A percentile compares a stretch with the other conserved stretches of the same genome.
These are phyloP conservation scores for Chelonia mydas DNA, from an alignment of 2,797 vertebrate species.

Conservation along the genomic window DNA sequence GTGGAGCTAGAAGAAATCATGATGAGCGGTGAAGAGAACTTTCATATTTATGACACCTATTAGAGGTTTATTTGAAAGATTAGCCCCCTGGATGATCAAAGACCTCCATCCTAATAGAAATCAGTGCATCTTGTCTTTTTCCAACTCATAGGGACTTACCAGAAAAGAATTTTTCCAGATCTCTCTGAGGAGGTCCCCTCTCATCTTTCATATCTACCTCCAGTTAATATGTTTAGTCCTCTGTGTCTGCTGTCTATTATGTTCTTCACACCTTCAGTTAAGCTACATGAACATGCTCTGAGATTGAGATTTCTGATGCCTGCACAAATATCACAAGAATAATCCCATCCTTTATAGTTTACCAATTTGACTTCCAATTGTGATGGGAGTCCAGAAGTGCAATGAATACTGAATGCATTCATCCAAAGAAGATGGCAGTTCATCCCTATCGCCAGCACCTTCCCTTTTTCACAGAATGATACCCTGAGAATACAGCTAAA, in stretches of 20 bases:
- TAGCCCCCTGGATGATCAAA: not conserved
- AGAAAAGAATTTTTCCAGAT: not conserved
- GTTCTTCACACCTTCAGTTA: not conserved
- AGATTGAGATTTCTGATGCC: not conserved
- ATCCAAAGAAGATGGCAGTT: slow-evolving; percentile 21
- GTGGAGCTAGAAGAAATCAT: not conserved
- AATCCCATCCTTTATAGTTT: not conserved
- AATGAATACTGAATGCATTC: slow-evolving; percentile 54
- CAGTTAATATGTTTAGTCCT: not conserved
- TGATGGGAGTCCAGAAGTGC: slow-evolving; percentile 51
- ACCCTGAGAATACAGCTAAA: not conserved
- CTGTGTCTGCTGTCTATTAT: not conserved
- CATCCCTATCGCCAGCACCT: slow-evolving; percentile 1
- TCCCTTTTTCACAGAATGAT: not conserved
- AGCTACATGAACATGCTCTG: not conserved
- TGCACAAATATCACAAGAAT: slow-evolving; percentile 43
- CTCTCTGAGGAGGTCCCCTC: not conserved
- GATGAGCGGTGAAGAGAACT: not conserved
- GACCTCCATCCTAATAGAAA: not conserved
- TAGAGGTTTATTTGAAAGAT: not conserved
- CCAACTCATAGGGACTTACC: not conserved
- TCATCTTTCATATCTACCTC: not conserved
- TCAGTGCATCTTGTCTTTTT: not conserved
- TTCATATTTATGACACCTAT: not conserved
- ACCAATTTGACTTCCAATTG: slow-evolving; percentile 18